phyloP scores from a whole-genome alignment of 2,113 vertebrate genomes.

The Micromys minutus region DNA sequence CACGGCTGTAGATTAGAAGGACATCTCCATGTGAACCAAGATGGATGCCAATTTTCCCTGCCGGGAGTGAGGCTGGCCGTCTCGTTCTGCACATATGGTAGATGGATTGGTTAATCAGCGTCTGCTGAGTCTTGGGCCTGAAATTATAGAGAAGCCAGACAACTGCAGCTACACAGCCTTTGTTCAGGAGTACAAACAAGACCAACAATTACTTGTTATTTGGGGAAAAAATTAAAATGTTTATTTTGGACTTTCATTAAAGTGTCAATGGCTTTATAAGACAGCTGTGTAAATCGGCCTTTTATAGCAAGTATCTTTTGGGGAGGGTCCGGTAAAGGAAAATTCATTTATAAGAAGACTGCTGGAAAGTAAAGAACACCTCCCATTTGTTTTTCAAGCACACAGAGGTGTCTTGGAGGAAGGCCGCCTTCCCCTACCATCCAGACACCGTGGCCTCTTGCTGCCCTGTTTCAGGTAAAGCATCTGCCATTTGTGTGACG shows the following conservation, averaged over 20 bases:
- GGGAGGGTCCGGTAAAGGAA: slow-evolving; percentile 37
- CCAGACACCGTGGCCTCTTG: not conserved
- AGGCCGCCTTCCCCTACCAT: not conserved
- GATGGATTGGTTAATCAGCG: slow-evolving; percentile 91
- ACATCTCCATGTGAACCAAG: slow-evolving; percentile 78
- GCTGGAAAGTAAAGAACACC: slow-evolving; percentile 35
- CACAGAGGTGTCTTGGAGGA: not conserved
- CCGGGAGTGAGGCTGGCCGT: slow-evolving; percentile 87
- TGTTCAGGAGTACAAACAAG: slow-evolving; percentile 83
- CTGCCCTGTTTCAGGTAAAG: not conserved
- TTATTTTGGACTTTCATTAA: slow-evolving; percentile 81
- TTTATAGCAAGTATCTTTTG: slow-evolving; percentile 70
- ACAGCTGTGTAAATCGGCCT: slow-evolving; percentile 78
- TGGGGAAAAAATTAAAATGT: slow-evolving; percentile 79
- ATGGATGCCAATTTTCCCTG: slow-evolving; percentile 88
- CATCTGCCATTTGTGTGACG: not conserved
- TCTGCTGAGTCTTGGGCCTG: slow-evolving; percentile 88
- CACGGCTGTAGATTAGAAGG: slow-evolving; percentile 75
- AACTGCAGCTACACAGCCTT: slow-evolving; percentile 82
- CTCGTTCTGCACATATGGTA: slow-evolving; percentile 93
- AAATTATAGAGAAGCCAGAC: slow-evolving; percentile 86
- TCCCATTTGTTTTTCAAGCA: slow-evolving; percentile 55
- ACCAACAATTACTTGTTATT: slow-evolving; percentile 86
- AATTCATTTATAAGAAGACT: slow-evolving; percentile 21
- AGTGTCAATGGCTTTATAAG: slow-evolving; percentile 78